Evolutionary conservation across 2,888 invertebrate genomes (phyloP).

Genomic region (Notodonta ziczac): DNA sequence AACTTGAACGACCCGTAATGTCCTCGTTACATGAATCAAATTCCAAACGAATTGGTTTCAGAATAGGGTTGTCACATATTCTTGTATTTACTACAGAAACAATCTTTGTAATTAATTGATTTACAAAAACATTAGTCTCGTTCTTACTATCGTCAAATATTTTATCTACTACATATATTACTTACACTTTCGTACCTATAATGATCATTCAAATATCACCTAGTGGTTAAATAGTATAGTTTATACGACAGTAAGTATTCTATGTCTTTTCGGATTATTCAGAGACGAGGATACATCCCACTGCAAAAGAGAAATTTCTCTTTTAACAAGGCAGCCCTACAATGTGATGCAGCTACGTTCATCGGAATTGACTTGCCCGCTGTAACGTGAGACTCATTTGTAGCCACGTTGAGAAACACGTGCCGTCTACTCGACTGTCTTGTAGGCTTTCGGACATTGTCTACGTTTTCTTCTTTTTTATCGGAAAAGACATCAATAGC

Average conservation of each 20-base stretch:
- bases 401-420: constrained; percentile 32
- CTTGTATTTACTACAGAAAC: not conserved
- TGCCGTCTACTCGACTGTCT: constrained; percentile 20
- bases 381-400: constrained; percentile 23
- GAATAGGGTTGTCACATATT: constrained; percentile 15
- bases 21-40: constrained; percentile 13
- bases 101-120: not conserved
- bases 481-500: no score
- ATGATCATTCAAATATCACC: no score
- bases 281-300: no score
- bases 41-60: constrained; percentile 9
- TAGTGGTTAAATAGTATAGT: not conserved
- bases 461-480: no score
- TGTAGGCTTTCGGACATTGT: constrained; percentile 19
- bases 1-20: constrained; percentile 11
- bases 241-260: no score
- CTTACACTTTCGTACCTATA: no score
- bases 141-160: not conserved
- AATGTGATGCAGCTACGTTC: constrained; percentile 18
- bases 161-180: no score
- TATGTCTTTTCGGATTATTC: not conserved
- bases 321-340: not conserved
- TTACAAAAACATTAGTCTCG: not conserved
- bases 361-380: constrained; percentile 23
- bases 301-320: not conserved